Conservation (phyloP, 2,888 invertebrate genomes). For the Ferdinandea cuprea region DNA sequence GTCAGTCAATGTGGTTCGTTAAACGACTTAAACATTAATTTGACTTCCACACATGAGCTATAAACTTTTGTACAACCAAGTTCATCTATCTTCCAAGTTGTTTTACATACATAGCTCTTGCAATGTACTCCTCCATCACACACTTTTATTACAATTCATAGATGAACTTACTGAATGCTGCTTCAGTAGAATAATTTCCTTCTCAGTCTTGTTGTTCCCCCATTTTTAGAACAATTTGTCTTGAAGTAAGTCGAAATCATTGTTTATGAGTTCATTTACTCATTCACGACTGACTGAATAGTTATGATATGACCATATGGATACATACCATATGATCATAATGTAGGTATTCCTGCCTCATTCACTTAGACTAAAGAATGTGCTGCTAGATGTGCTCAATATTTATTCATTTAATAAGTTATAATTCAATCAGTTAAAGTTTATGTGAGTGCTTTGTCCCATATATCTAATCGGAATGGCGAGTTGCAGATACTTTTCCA, state of each 20-base stretch:
- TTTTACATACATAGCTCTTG: slow-evolving; percentile 2
- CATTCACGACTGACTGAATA: background rate
- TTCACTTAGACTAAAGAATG: background rate
- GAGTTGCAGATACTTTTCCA: slow-evolving; percentile 69
- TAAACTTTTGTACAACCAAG: background rate
- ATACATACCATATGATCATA: background rate
- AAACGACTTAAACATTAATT: background rate
- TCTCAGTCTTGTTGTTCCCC: slow-evolving; percentile 1
- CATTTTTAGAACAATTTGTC: slow-evolving; percentile 56
- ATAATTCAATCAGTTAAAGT: slow-evolving; percentile 74
- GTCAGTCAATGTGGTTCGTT: too few relatives aligned
- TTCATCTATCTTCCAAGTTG: background rate
- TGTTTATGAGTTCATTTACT: slow-evolving; percentile 62
- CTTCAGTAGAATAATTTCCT: slow-evolving; percentile 31
- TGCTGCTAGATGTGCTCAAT: slow-evolving; percentile 24
- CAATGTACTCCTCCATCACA: background rate
- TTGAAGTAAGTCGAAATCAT: slow-evolving; percentile 52
- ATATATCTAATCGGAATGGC: slow-evolving; percentile 63
- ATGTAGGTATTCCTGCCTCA: background rate
- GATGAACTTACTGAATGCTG: slow-evolving; percentile 21
- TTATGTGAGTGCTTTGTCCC: slow-evolving; percentile 71
- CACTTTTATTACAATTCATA: background rate
- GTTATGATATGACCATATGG: background rate
- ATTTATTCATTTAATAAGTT: slow-evolving; percentile 70
- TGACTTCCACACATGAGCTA: background rate